phyloP scores from a whole-genome alignment of 2,797 vertebrate genomes.

The Alfaro cultratus region DNA sequence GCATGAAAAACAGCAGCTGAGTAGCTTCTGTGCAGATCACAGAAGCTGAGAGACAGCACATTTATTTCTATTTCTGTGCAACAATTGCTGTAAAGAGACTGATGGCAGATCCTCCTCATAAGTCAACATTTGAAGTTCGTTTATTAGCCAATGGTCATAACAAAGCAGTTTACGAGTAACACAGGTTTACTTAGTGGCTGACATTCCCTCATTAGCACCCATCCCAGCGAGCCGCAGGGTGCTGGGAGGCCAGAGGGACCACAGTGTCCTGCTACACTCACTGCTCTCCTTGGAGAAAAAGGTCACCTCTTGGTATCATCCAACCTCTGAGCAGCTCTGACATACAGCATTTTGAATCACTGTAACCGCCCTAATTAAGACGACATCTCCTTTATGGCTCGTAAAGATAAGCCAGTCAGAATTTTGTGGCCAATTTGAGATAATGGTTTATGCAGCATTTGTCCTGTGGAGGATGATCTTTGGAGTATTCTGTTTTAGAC shows the following conservation, averaged over 20 bases:
- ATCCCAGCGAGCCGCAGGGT: slow-evolving; percentile 39
- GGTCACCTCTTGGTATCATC: slow-evolving; percentile 63
- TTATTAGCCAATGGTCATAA: neutral
- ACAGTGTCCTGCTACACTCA: slow-evolving; percentile 49
- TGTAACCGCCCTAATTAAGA: neutral
- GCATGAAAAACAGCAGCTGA: slow-evolving; percentile 56
- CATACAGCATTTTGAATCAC: slow-evolving; percentile 41
- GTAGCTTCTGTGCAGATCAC: slow-evolving; percentile 57
- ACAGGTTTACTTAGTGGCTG: neutral
- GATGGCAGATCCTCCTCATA: slow-evolving; percentile 49
- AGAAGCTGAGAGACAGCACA: slow-evolving; percentile 56
- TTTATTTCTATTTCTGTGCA: slow-evolving; percentile 24
- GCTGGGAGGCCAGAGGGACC: slow-evolving; percentile 54
- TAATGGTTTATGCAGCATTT: neutral
- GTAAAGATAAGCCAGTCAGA: neutral
- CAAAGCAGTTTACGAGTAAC: neutral
- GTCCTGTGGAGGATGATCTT: neutral
- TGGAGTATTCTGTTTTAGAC: neutral
- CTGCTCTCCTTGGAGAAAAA: slow-evolving; percentile 49
- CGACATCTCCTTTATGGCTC: neutral
- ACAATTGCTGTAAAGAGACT: slow-evolving; percentile 54
- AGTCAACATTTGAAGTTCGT: slow-evolving; percentile 38
- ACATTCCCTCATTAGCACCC: slow-evolving; percentile 9
- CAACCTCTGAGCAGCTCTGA: slow-evolving; percentile 41
- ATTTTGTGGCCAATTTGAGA: neutral